phyloP scores from a whole-genome alignment of 2,797 vertebrate genomes.

The Avahi laniger region DNA sequence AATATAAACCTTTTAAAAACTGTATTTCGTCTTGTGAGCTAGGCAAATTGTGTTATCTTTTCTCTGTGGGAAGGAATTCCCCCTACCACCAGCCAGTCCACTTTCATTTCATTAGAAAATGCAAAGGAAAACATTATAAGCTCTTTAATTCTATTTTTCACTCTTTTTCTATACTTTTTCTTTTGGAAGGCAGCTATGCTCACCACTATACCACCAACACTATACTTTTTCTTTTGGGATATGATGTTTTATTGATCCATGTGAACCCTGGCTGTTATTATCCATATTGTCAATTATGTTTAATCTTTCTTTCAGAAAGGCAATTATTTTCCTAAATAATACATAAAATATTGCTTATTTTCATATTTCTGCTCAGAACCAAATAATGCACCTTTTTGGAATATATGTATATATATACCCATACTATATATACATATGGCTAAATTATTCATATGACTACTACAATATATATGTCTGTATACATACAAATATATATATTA shows the following conservation, averaged over 20 bases:
- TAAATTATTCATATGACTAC: not conserved
- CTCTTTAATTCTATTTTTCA: not conserved
- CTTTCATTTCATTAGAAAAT: not conserved
- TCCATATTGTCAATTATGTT: not conserved
- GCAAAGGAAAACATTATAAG: not conserved
- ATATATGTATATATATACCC: not conserved
- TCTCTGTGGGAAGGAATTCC: not conserved
- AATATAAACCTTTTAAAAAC: not conserved
- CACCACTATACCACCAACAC: slow-evolving; percentile 88
- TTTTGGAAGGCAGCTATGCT: slow-evolving; percentile 88
- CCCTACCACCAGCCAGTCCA: not conserved
- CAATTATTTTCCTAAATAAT: not conserved
- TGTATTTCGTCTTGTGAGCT: not conserved
- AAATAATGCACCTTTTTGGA: not conserved
- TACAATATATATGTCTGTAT: not conserved
- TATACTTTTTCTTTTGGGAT: not conserved
- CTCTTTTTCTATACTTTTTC: not conserved
- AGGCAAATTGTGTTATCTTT: not conserved
- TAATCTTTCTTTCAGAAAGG: not conserved
- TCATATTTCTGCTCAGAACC: not conserved
- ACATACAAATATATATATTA: not conserved
- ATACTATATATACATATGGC: not conserved
- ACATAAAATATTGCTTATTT: not conserved
- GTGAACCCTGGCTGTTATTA: not conserved
- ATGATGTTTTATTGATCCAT: not conserved